Evolutionary conservation across 2,797 vertebrate genomes (phyloP).

Genomic region (Agapornis canus): DNA sequence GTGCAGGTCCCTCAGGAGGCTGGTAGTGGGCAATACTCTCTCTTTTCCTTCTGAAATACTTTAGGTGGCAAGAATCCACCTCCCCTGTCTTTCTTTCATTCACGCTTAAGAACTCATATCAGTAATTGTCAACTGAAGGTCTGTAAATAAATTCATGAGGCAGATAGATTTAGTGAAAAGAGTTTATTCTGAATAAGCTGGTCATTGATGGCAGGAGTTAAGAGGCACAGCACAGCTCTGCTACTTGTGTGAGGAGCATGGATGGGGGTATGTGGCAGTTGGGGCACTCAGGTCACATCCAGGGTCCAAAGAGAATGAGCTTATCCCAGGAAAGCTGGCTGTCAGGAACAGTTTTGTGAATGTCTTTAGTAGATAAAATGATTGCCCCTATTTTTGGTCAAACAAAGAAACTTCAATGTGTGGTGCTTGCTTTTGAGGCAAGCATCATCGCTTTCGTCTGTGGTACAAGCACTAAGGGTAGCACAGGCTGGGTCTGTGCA

Average conservation of each 20-base stretch:
- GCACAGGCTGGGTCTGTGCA: background rate
- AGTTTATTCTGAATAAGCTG: background rate
- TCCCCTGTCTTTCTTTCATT: background rate
- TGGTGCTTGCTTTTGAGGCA: background rate
- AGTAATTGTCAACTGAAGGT: background rate
- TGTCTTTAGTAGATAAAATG: background rate
- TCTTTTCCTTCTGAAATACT: background rate
- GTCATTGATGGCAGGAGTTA: background rate
- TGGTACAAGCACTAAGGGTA: background rate
- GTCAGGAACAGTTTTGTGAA: background rate
- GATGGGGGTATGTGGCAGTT: background rate
- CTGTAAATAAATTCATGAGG: background rate
- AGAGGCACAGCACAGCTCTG: background rate
- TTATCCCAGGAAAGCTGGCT: fast-evolving
- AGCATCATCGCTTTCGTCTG: background rate
- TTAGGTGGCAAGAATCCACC: background rate
- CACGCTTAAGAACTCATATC: background rate
- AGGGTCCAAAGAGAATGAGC: background rate
- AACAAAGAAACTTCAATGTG: background rate
- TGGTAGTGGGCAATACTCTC: background rate
- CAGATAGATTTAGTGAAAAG: background rate
- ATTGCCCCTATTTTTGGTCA: background rate
- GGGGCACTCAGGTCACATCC: background rate
- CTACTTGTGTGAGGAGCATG: background rate
- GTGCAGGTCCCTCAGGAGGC: background rate